Conservation (phyloP, 1,140 invertebrate species). For the Branchinecta lindahli region DNA sequence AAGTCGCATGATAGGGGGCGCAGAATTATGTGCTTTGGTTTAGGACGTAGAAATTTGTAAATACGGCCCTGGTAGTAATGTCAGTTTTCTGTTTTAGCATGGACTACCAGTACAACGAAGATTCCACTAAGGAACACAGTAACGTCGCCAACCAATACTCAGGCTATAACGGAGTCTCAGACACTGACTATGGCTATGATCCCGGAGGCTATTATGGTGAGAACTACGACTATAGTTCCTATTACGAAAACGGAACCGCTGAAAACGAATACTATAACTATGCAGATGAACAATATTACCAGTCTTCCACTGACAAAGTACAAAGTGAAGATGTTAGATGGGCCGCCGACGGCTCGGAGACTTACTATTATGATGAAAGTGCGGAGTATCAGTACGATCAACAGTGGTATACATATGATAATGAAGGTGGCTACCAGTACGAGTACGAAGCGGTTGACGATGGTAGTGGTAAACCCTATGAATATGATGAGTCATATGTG, state of each 20-base stretch:
- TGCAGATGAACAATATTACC: constrained; percentile 21
- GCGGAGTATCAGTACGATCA: constrained; percentile 21
- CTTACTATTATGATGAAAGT: constrained; percentile 22
- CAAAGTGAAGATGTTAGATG: constrained; percentile 21
- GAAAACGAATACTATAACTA: constrained; percentile 21
- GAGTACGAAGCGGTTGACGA: constrained; percentile 24
- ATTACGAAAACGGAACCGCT: constrained; percentile 31
- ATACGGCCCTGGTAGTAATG: too few species aligned
- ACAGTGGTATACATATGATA: constrained; percentile 20
- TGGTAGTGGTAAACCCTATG: constrained; percentile 13
- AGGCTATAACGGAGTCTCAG: background rate
- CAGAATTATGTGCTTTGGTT: too few species aligned
- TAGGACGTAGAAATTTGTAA: too few species aligned
- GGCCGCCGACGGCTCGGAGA: constrained; percentile 20
- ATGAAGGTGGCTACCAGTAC: constrained; percentile 24
- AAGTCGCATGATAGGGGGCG: too few species aligned
- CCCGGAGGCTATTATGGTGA: constrained; percentile 26
- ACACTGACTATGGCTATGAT: constrained; percentile 12
- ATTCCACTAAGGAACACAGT: too few species aligned
- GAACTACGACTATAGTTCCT: constrained; percentile 52
- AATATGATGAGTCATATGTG: constrained; percentile 22
- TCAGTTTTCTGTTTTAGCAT: too few species aligned
- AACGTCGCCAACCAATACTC: too few species aligned
- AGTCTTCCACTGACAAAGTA: constrained; percentile 18
- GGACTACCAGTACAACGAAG: too few species aligned